Evolutionary conservation across 2,888 invertebrate genomes (phyloP), one percentile per base, ranked within the genome.

Genomic region (Lycaena phlaeas): DNA sequence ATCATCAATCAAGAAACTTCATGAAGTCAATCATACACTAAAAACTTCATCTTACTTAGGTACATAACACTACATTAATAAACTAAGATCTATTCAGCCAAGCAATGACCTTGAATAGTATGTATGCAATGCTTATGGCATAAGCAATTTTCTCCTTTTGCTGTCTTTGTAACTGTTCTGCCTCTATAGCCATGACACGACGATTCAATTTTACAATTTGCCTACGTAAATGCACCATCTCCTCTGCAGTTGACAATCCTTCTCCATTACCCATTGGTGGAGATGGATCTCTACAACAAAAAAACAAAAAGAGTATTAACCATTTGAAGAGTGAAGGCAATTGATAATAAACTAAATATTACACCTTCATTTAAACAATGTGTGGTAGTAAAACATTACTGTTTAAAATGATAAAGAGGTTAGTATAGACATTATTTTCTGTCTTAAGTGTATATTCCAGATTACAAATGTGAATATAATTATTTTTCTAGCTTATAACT

Each of bases 141-240:
- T 93, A 94, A 34, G 95, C 85, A 56, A 95, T 88, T 64, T 95
- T 92, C 62, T 97, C 96, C 52, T 93, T 90, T 64, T 96, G 94
- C 57, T 93, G 89, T 44, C 95, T 87, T 61, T 93, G 92, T 53
- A 92, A 84, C 64, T 92, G 91, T 58, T 96, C 95, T 46, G 95
- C 87, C 76, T 97, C 96, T 48, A 97, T 88, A 4, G 92, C 89
- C 85, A 95, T 90, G 5, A 97, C 91, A 12, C 96, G 89, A 36
- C 95, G 88, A 68, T 95, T 94, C 49, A 97, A 69, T 68, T 95
- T 95, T 14, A 93, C 92, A 59, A 97, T 88, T 75, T 96, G 96
- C 36, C 93, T 87, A 46, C 95, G 88, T 57, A 96, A 86, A 74
- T 95, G 93, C 30, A 92, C 86, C 41, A 95, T 86, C 76, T 95